Conservation (phyloP, 2,113 vertebrate genomes). For the Xyrauchen texanus region DNA sequence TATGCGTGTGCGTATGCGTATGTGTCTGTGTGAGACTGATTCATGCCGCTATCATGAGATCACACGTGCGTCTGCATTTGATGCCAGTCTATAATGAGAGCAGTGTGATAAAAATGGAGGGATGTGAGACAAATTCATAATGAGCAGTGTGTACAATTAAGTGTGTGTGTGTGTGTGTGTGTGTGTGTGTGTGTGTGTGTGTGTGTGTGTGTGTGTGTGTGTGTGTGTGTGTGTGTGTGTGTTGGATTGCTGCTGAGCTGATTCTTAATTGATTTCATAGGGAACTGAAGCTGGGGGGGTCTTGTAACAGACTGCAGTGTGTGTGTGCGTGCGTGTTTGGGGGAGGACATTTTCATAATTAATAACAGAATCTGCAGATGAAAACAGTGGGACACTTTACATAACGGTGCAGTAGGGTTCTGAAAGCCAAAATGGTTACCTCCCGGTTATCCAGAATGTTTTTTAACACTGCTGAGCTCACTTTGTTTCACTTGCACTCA, state of each 20-base stretch:
- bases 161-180: conserved; percentile 52
- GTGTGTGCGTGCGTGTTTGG: not conserved
- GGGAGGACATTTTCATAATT: conserved; percentile 71
- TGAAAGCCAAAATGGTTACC: conserved; percentile 25
- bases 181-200: conserved; percentile 55
- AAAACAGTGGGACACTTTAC: conserved; percentile 73
- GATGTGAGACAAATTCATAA: conserved; percentile 46
- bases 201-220: conserved; percentile 49
- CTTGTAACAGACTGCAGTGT: conserved; percentile 40
- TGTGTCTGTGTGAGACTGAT: conserved; percentile 27
- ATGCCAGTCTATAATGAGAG: conserved; percentile 47
- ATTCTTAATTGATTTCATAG: conserved; percentile 81
- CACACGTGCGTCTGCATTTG: conserved; percentile 20
- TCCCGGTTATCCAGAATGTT: not conserved
- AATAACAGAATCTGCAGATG: conserved; percentile 74
- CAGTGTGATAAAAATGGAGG: conserved; percentile 43
- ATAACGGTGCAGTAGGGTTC: conserved; percentile 65
- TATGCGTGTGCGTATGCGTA: no score
- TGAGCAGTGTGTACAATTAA: conserved; percentile 50
- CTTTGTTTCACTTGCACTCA: not conserved
- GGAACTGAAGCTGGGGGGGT: conserved; percentile 70
- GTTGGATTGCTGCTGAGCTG: conserved; percentile 62
- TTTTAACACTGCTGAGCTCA: conserved; percentile 1
- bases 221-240: conserved; percentile 53
- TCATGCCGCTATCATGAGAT: conserved; percentile 37